A percentile compares a stretch with the other conserved stretches of the same genome.
These are phyloP conservation scores for Gandaritis pyraliata DNA, from an alignment of 2,888 invertebrate genomes.

Conservation along the genomic window DNA sequence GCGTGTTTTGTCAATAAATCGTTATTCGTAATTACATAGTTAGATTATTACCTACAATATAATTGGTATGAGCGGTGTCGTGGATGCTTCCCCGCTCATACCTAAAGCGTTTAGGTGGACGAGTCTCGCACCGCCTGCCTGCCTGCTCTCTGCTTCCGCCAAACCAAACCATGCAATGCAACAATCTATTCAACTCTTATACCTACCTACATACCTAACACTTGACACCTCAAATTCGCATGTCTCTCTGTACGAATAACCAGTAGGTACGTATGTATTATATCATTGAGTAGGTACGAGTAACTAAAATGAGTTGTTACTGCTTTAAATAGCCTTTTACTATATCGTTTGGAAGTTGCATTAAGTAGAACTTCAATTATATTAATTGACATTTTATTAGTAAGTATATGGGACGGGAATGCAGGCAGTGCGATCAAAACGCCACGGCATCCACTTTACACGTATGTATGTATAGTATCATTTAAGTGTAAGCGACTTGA, in stretches of 20 bases:
- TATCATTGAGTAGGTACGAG: too few relatives aligned
- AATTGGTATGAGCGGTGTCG: constrained; percentile 83
- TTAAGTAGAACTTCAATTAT: constrained; percentile 32
- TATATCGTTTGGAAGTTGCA: constrained; percentile 10
- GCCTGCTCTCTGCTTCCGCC: constrained; percentile 12
- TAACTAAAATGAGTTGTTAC: neutral
- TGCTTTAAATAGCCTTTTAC: neutral
- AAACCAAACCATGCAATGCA: neutral
- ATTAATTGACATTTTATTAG: constrained; percentile 71
- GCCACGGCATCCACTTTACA: constrained; percentile 82
- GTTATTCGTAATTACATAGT: constrained; percentile 77
- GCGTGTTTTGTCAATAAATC: constrained; percentile 62
- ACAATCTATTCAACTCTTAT: neutral
- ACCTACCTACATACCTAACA: neutral
- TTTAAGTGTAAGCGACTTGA: constrained; percentile 71
- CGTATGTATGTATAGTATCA: constrained; percentile 65
- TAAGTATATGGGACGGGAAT: constrained; percentile 48
- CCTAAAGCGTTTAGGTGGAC: constrained; percentile 83
- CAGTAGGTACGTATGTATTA: too few relatives aligned
- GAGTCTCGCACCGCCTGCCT: constrained; percentile 68
- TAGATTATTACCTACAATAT: constrained; percentile 82
- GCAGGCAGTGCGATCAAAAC: constrained; percentile 73
- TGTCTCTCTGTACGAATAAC: neutral
- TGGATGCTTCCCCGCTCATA: constrained; percentile 83
- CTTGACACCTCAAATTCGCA: neutral